Evolutionary conservation across 1,140 invertebrate species (phyloP).

Genomic region (Drosophila ogumai): DNA sequence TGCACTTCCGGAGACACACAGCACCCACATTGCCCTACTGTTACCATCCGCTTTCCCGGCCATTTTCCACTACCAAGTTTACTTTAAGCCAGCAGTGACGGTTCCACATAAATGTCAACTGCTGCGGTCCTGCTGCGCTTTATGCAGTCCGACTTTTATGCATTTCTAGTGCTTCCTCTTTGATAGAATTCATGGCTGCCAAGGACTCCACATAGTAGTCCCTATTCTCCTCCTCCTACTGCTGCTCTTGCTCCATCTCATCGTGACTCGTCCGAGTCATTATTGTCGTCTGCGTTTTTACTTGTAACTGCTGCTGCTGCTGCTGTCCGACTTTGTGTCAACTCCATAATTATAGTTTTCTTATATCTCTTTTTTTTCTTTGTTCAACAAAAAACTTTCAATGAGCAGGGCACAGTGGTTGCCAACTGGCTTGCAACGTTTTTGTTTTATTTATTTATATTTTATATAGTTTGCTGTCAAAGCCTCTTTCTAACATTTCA

Average conservation of each 20-base stretch:
- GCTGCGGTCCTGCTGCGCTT: conserved; percentile 71
- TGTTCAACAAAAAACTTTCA: conserved; percentile 57
- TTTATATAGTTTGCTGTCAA: too few relatives aligned
- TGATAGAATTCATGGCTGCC: conserved; percentile 56
- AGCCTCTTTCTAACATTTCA: too few relatives aligned
- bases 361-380: conserved; percentile 33
- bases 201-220: conserved; percentile 57
- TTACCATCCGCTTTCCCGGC: background rate
- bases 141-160: conserved; percentile 80
- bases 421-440: background rate
- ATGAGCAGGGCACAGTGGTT: conserved; percentile 55
- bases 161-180: conserved; percentile 74
- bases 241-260: background rate
- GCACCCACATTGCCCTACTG: background rate
- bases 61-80: conserved; percentile 43
- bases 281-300: conserved; percentile 78
- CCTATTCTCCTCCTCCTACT: background rate
- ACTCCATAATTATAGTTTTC: conserved; percentile 78
- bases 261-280: conserved; percentile 55
- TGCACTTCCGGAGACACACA: conserved; percentile 6
- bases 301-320: conserved; percentile 29
- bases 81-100: conserved; percentile 61
- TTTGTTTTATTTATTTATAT: too few relatives aligned
- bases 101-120: conserved; percentile 74
- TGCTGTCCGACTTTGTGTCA: conserved; percentile 73